phyloP scores from a whole-genome alignment of 2,113 vertebrate genomes.

The Oenanthe oenanthe region DNA sequence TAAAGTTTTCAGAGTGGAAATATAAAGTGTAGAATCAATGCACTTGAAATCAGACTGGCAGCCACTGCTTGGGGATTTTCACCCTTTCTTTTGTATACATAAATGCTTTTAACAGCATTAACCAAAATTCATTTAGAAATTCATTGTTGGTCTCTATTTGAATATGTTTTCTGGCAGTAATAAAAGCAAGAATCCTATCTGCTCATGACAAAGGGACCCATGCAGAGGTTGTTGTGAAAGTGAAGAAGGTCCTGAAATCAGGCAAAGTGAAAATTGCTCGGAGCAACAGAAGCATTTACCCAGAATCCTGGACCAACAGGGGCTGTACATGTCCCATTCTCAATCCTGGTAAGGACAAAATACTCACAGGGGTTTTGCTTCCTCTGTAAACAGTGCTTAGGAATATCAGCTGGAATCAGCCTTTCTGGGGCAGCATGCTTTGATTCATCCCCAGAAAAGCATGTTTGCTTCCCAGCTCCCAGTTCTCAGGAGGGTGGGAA shows the following conservation, averaged over 20 bases:
- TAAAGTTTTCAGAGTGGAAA: background rate
- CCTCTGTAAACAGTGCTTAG: background rate
- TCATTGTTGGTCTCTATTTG: background rate
- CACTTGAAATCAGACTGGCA: background rate
- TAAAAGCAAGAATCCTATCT: slow-evolving; percentile 87
- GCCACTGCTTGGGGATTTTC: background rate
- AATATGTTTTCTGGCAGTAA: slow-evolving; percentile 71
- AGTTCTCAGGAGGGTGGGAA: background rate
- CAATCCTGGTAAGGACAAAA: slow-evolving; percentile 82
- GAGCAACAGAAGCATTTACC: slow-evolving; percentile 83
- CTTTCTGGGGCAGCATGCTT: background rate
- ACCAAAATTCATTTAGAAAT: background rate
- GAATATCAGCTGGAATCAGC: background rate
- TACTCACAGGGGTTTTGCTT: background rate
- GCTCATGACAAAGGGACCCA: slow-evolving; percentile 92
- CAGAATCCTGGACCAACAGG: slow-evolving; percentile 88
- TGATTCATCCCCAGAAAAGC: background rate
- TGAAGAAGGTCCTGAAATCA: slow-evolving; percentile 84
- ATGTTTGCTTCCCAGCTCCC: background rate
- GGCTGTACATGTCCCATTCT: slow-evolving; percentile 91
- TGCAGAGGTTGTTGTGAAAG: slow-evolving; percentile 87
- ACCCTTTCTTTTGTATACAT: background rate
- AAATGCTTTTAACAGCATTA: background rate
- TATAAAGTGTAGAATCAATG: background rate
- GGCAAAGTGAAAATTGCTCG: slow-evolving; percentile 74